Evolutionary conservation across 2,113 vertebrate genomes (phyloP).

Genomic region (Excalfactoria chinensis): DNA sequence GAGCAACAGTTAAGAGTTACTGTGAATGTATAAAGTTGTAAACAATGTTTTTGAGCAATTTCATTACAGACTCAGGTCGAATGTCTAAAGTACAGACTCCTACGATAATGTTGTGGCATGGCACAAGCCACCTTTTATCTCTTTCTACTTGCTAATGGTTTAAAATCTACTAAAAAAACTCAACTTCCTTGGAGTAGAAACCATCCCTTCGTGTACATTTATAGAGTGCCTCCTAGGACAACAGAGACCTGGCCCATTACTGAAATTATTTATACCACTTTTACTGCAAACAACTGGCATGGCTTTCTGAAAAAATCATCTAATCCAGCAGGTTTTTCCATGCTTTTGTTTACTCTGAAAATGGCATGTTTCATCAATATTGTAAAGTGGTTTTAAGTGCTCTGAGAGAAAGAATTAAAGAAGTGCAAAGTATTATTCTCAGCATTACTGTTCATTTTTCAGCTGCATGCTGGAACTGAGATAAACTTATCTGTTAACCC

Average conservation of each 20-base stretch:
- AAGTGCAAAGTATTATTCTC: background rate
- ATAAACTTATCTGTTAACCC: background rate
- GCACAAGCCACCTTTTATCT: background rate
- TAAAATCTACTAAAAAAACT: background rate
- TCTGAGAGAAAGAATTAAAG: background rate
- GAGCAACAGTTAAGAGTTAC: background rate
- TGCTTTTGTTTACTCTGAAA: background rate
- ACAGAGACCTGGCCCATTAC: background rate
- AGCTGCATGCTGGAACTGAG: background rate
- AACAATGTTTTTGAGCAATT: background rate
- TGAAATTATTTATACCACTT: background rate
- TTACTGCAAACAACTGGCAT: background rate
- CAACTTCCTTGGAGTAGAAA: background rate
- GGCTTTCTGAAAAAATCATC: background rate
- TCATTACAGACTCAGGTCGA: background rate
- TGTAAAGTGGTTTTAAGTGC: background rate
- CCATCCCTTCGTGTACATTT: background rate
- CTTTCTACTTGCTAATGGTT: background rate
- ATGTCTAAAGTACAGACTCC: background rate
- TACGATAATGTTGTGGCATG: background rate
- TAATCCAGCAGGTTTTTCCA: background rate
- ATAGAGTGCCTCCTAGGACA: background rate
- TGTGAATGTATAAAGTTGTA: background rate
- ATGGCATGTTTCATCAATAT: background rate
- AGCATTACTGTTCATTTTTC: background rate